These are phyloP conservation scores for Deilephila elpenor DNA, from an alignment of 2,888 invertebrate species.

Conservation along the genomic window DNA sequence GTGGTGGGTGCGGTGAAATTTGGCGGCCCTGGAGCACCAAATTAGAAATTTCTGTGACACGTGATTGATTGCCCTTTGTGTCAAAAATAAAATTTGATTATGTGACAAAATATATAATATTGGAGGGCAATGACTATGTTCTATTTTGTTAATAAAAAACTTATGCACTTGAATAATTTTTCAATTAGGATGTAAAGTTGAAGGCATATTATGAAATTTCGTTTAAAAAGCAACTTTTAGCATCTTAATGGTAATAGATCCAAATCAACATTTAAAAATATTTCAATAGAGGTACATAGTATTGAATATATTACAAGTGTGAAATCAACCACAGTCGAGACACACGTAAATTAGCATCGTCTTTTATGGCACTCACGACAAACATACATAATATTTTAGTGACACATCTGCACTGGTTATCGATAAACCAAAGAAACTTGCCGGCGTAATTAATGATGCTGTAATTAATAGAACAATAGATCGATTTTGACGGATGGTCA, in stretches of 20 bases:
- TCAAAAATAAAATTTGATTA: neutral
- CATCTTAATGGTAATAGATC: too few species aligned
- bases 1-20: conserved; percentile 58
- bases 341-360: neutral
- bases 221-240: too few species aligned
- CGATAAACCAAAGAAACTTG: conserved; percentile 25
- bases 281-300: neutral
- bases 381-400: neutral
- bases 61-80: conserved; percentile 30
- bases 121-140: too few species aligned
- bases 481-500: conserved; percentile 65
- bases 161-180: too few species aligned
- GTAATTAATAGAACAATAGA: conserved; percentile 49
- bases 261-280: too few species aligned
- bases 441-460: conserved; percentile 36
- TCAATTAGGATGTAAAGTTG: too few species aligned
- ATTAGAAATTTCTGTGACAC: conserved; percentile 61
- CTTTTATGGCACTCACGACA: neutral
- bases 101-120: neutral
- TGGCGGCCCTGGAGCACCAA: conserved; percentile 60
- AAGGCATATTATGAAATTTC: too few species aligned
- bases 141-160: too few species aligned
- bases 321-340: neutral
- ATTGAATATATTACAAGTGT: neutral
- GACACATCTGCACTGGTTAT: neutral